Base-by-base conservation (phyloP, 2,113 vertebrate species). In the Lonchura striata region DNA sequence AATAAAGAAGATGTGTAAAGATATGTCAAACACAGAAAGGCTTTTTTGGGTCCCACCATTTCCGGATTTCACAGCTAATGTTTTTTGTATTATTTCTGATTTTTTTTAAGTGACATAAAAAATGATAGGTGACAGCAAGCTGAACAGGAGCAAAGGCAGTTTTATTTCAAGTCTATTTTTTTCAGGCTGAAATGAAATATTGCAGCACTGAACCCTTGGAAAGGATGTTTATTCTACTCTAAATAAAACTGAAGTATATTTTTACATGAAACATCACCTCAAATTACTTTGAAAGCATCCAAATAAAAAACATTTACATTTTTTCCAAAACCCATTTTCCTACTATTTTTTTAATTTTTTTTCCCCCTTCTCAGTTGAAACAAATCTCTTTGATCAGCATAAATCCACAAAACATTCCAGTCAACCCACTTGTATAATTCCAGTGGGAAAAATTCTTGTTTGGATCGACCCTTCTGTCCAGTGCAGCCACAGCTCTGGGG, bases 191-290 rank as follows among this genome's bases (percentile, higher is more conserved):
- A 93, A 86, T 74, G n/a, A 95, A 95, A 94, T 81, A 71, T 83
- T 93, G 30, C 33, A 42, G 7, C 63, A 80, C 41, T 88, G 71
- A 97, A 63, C 25, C 14, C 54, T 90, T 74, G 21, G 59, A 86
- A 90, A 93, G 90, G 90, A 96, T 95, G 82, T 96, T 96, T 96
- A 93, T 82, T 90, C 95, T 90, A 85, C 28, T 95, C 70, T 82
- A 95, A 96, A 96, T 95, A 95, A 93, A 95, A 84, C 84, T 82
- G 65, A 88, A 96, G 87, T 92, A 57, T 94, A 94, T 92, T 94
- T 97, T 93, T 42, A 94, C 90, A 94, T 83, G 54, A 94, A 94
- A 74, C 78, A 94, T 90, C 92, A 94, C 92, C 82, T 95, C 88
- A 94, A 77, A 93, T 95, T 96, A 93, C 90, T 95, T 93, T 3